Evolutionary conservation across 2,797 vertebrate species (phyloP).

Genomic region (Xerus rutilus): DNA sequence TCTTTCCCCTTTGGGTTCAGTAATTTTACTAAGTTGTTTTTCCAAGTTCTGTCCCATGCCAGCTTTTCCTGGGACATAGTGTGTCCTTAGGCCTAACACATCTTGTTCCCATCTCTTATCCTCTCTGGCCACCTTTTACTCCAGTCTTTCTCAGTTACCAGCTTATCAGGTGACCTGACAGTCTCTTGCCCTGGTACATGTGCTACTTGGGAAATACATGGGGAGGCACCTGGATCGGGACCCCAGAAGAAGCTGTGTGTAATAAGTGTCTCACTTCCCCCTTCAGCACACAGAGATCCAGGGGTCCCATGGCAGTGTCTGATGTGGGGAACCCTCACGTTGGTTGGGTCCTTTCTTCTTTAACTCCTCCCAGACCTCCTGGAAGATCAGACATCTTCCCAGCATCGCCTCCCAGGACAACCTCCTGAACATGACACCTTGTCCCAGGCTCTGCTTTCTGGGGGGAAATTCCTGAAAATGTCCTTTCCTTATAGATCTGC

Average conservation of each 20-base stretch:
- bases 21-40: neutral
- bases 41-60: neutral
- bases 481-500: neutral
- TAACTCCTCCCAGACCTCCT: neutral
- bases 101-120: neutral
- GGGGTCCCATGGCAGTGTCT: neutral
- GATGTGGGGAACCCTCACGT: neutral
- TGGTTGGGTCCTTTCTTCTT: neutral
- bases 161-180: neutral
- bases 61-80: neutral
- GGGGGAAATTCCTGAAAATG: neutral
- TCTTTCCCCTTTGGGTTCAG: conserved; percentile 1
- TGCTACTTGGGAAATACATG: neutral
- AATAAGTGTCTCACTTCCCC: neutral
- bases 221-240: accelerated
- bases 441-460: neutral
- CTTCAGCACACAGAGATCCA: neutral
- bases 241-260: neutral
- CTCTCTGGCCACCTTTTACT: neutral
- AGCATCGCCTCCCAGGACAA: neutral
- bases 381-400: too few species aligned
- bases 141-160: neutral
- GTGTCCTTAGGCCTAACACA: neutral
- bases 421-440: neutral
- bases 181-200: neutral